A percentile compares a stretch with the other conserved stretches of the same genome.
Evolutionary conservation across 2,797 vertebrate species (phyloP).

Genomic region (Microctenopoma steveboyesi): DNA sequence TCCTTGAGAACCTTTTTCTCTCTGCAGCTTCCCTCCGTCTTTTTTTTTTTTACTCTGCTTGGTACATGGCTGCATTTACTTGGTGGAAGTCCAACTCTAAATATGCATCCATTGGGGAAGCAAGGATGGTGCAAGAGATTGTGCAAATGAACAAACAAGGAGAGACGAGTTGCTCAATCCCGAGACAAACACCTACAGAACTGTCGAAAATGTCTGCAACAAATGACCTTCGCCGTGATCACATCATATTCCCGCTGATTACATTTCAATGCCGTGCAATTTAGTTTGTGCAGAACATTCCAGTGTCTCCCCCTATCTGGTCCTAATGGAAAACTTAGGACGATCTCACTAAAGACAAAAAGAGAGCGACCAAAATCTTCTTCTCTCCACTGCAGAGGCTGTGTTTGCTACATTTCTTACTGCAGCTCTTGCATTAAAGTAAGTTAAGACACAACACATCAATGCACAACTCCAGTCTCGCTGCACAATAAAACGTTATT

Average conservation of each 20-base stretch:
- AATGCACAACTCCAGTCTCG: background rate
- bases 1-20: background rate
- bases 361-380: too few species aligned
- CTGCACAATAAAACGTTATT: conserved; percentile 1
- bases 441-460: conserved; percentile 4
- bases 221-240: conserved; percentile 38
- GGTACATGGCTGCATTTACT: conserved; percentile 38
- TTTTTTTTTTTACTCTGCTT: conserved; percentile 3
- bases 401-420: conserved; percentile 38
- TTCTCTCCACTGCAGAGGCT: conserved; percentile 20
- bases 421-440: conserved; percentile 33
- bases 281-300: conserved; percentile 53
- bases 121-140: conserved; percentile 51
- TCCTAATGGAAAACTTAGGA: conserved; percentile 42
- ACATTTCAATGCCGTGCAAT: conserved; percentile 37
- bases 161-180: conserved; percentile 58
- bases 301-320: conserved; percentile 38
- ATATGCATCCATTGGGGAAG: conserved; percentile 40
- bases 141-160: conserved; percentile 67
- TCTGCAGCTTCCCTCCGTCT: background rate
- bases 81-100: conserved; percentile 53
- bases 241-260: conserved; percentile 52
- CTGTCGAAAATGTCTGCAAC: conserved; percentile 13
- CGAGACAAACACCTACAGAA: conserved; percentile 20
- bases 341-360: too few species aligned